A percentile compares a stretch with the other conserved stretches of the same genome.
Evolutionary conservation across 2,797 vertebrate species (phyloP).

Genomic region (Helicolenus hilgendorfi): DNA sequence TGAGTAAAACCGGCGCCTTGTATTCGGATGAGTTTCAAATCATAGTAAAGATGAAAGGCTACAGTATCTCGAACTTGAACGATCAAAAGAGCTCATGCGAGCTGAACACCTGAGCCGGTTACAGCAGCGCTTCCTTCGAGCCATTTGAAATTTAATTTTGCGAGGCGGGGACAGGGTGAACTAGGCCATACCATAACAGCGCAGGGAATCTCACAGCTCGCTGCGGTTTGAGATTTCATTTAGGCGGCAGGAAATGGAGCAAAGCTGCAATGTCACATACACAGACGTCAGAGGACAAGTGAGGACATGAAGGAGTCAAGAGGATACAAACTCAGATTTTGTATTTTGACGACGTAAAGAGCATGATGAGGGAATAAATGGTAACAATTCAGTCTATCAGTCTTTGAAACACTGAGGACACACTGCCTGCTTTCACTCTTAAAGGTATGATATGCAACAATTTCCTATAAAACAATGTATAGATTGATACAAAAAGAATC

Average conservation of each 20-base stretch:
- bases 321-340: not conserved
- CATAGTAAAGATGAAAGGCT: conserved; percentile 7
- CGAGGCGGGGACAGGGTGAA: conserved; percentile 41
- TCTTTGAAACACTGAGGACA: not conserved
- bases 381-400: not conserved
- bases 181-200: conserved; percentile 39
- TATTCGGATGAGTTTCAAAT: not conserved
- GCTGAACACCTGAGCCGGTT: conserved; percentile 53
- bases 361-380: not conserved
- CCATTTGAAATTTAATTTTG: conserved; percentile 46
- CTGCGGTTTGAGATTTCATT: conserved; percentile 51
- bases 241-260: conserved; percentile 51
- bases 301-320: conserved; percentile 8
- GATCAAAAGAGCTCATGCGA: conserved; percentile 15
- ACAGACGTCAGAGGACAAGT: not conserved
- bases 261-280: conserved; percentile 10
- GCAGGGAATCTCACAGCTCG: conserved; percentile 33
- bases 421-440: too few relatives aligned
- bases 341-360: not conserved
- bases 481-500: not conserved
- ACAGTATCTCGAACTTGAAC: not conserved
- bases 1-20: not conserved
- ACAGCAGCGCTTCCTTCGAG: conserved; percentile 9
- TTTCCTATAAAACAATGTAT: not conserved
- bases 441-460: not conserved